Conservation (phyloP, 2,113 vertebrate genomes). For the Notiomystis cincta region DNA sequence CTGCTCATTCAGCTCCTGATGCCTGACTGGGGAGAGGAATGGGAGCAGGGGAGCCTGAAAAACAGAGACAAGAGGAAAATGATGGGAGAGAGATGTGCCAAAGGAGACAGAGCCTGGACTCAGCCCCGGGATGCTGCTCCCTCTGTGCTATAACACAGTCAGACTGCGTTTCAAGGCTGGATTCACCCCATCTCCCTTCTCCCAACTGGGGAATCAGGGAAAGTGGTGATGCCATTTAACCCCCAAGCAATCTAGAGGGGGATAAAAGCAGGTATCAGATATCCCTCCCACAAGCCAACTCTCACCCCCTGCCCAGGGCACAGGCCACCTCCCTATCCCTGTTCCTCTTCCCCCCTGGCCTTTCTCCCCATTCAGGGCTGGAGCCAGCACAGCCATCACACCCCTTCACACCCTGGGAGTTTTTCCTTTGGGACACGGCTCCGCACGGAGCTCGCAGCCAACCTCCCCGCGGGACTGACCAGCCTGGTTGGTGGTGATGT, state of each 20-base stretch:
- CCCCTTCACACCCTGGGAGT: rapidly evolving
- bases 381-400: neutral
- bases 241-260: neutral
- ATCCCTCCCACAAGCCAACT: neutral
- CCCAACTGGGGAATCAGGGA: neutral
- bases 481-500: slow-evolving; percentile 98
- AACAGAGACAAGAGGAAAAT: neutral
- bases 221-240: neutral
- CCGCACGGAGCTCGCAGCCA: neutral
- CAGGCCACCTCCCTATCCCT: neutral
- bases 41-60: neutral
- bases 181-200: neutral
- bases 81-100: neutral
- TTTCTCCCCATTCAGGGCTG: neutral
- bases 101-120: neutral
- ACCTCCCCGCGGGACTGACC: slow-evolving; percentile 71
- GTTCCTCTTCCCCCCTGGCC: neutral
- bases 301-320: neutral
- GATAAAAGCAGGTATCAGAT: neutral
- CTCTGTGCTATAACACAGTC: neutral
- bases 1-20: neutral
- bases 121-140: neutral
- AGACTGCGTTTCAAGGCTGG: neutral
- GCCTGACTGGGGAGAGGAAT: neutral
- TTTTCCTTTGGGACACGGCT: rapidly evolving